These are phyloP conservation scores for Zaprionus kolodkinae DNA, from an alignment of 1,140 invertebrate species.

Conservation along the genomic window DNA sequence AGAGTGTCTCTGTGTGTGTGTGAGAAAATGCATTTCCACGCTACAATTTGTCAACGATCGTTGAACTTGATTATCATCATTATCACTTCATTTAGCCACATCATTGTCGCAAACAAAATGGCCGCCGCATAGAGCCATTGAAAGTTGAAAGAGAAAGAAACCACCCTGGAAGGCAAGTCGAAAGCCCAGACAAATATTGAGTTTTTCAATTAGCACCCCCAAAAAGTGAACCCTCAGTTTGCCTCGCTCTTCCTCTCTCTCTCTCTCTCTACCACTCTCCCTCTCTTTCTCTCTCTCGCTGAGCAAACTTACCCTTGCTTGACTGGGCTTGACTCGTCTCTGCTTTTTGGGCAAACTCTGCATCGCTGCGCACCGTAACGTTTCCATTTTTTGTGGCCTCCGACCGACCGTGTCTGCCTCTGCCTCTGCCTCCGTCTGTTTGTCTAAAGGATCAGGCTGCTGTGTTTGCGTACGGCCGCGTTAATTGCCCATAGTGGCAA, in stretches of 20 bases:
- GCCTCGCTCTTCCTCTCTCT: background rate
- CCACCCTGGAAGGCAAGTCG: conserved; percentile 56
- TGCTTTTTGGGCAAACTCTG: conserved; percentile 30
- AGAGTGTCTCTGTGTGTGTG: too few species aligned
- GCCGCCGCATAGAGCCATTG: conserved; percentile 39
- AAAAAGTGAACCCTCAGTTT: conserved; percentile 28
- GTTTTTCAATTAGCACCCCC: conserved; percentile 78
- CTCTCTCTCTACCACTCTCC: background rate
- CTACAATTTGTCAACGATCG: conserved; percentile 60
- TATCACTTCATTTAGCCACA: background rate
- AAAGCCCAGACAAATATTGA: conserved; percentile 73
- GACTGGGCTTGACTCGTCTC: conserved; percentile 8
- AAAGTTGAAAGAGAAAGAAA: conserved; percentile 1
- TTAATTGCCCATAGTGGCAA: conserved; percentile 82
- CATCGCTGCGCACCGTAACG: conserved; percentile 14
- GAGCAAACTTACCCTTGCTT: conserved; percentile 36
- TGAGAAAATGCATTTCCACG: conserved; percentile 34
- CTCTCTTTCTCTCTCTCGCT: background rate
- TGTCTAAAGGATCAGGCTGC: conserved; percentile 76
- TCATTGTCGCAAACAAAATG: conserved; percentile 53
- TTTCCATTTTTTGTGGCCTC: conserved; percentile 16
- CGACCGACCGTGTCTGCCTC: background rate
- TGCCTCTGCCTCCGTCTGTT: conserved; percentile 43
- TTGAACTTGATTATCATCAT: conserved; percentile 16
- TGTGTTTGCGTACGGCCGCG: conserved; percentile 76